Evolutionary conservation across 2,113 vertebrate genomes (phyloP).

Genomic region (Sminthopsis crassicaudata): DNA sequence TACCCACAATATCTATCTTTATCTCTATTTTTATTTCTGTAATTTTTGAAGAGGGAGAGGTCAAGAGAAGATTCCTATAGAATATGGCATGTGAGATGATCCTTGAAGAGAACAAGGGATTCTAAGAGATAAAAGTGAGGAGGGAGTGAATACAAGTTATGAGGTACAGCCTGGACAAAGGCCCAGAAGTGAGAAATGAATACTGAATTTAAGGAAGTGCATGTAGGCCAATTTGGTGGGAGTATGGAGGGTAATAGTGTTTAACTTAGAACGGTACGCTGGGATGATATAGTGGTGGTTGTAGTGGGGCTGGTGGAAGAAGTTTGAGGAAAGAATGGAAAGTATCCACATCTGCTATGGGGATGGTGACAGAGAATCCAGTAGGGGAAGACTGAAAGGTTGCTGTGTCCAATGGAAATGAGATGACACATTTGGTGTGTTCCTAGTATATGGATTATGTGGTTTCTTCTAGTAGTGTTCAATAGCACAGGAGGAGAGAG

Average conservation of each 20-base stretch:
- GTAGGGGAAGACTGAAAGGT: neutral
- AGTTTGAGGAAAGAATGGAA: neutral
- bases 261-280: neutral
- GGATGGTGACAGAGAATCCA: neutral
- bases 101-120: neutral
- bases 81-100: neutral
- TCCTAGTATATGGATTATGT: neutral
- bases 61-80: neutral
- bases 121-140: neutral
- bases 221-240: neutral
- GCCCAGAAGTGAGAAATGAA: neutral
- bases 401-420: neutral
- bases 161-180: neutral
- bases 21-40: too few species aligned
- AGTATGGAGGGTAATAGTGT: neutral
- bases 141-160: neutral
- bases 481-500: neutral
- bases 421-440: neutral
- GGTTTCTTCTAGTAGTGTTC: neutral
- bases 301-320: neutral
- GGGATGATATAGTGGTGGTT: neutral
- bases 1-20: neutral
- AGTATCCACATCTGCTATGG: neutral
- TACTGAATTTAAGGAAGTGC: neutral
- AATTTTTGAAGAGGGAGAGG: neutral